Evolutionary conservation across 2,797 vertebrate species (phyloP), one percentile per base, ranked within the genome.

Genomic region (Melopsittacus undulatus): DNA sequence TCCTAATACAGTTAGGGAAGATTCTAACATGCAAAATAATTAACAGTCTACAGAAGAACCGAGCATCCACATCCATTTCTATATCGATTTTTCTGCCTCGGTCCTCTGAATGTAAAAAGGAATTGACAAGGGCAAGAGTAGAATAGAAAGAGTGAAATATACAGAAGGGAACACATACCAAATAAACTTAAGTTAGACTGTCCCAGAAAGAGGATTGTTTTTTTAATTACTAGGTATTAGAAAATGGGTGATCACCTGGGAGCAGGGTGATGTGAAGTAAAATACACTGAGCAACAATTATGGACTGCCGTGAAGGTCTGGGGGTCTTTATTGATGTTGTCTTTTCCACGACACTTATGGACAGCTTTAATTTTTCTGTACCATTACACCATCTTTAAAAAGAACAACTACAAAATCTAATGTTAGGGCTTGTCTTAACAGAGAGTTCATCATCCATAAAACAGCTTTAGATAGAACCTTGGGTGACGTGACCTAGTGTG

Each of bases 331-430:
- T 46, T 32, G 74, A 57, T 23, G n/a, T 52, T 74, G 29, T 26
- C 43, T 64, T 89, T 73, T 68, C 73, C 34, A 43, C 75, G 49
- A 40, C 32, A 51, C 5, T 48, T 8, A 11, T 0, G 0, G n/a
- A 34, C 43, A 85, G 57, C 59, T 30, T 83, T 73, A 77, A 45
- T 29, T 67, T 49, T 52, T 19, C 36, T 78, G 72, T 74, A 40
- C 79, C 29, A 4, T 83, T 15, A 45, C 16, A 23, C 49, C 27
- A 51, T 12, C 61, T 89, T 83, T 46, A 18, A 62, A 61, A 83
- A 78, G 45, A 72, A 49, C 43, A 76, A n/a, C 18, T 51, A 38
- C 36, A n/a, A 83, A 52, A 38, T 38, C 29, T 70, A 20, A 38
- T 3, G 5, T n/a, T 49, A 49, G 49, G 70, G 19, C 9, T 82